A percentile compares a stretch with the other conserved stretches of the same genome.
Evolutionary conservation across 2,888 invertebrate genomes (phyloP).

Genomic region (Lochmaea crataegi): DNA sequence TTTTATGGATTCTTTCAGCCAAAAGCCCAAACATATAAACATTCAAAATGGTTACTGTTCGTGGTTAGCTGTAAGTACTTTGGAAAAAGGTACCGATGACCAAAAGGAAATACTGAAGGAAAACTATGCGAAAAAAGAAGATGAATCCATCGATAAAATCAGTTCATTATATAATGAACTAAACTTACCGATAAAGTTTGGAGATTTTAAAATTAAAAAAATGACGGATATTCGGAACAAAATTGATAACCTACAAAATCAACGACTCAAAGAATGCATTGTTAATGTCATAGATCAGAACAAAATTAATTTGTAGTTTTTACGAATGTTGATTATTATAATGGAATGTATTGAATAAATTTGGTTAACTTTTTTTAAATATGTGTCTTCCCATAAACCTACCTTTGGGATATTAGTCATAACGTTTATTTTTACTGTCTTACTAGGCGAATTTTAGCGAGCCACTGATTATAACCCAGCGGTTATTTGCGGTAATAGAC

Average conservation of each 20-base stretch:
- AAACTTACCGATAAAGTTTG: not conserved
- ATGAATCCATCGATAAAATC: not conserved
- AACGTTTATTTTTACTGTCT: too few species aligned
- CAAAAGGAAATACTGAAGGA: slow-evolving; percentile 3
- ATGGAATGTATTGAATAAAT: too few species aligned
- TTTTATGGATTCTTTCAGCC: slow-evolving; percentile 17
- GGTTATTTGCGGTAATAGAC: too few species aligned
- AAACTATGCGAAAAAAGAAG: slow-evolving; percentile 13
- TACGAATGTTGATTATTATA: too few species aligned
- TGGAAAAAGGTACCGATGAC: not conserved
- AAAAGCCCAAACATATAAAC: slow-evolving; percentile 2
- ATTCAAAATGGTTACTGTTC: slow-evolving; percentile 17
- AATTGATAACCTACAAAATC: not conserved
- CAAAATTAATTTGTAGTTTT: too few species aligned
- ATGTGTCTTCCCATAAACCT: too few species aligned
- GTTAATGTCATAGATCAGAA: not conserved
- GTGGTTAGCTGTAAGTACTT: slow-evolving; percentile 13
- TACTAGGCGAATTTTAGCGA: too few species aligned
- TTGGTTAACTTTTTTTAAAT: too few species aligned
- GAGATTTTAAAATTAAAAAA: slow-evolving; percentile 1
- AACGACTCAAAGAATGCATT: not conserved
- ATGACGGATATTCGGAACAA: slow-evolving; percentile 19
- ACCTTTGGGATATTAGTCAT: too few species aligned
- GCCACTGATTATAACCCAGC: too few species aligned
- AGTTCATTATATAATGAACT: not conserved